Percentiles rank a stretch among this genome's conserved stretches.
Conservation (phyloP, 1,140 invertebrate species). For the Bombus waltoni region DNA sequence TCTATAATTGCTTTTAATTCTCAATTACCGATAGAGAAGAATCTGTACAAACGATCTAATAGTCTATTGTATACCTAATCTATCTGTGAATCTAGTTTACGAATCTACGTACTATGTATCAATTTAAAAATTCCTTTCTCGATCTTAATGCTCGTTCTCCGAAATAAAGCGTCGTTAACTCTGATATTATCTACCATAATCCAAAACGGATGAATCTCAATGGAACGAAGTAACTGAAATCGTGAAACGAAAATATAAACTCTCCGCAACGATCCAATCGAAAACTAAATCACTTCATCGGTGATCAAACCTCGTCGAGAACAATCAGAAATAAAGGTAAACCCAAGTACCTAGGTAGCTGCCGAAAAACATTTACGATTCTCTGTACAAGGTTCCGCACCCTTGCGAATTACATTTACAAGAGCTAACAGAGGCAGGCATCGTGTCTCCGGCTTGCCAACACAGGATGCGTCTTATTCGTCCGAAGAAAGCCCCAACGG, state of each 20-base stretch:
- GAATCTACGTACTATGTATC: neutral
- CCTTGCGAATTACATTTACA: slow-evolving; percentile 42
- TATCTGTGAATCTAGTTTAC: neutral
- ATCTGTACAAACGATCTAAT: too few relatives aligned
- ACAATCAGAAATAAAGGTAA: neutral
- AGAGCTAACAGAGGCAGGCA: slow-evolving; percentile 10
- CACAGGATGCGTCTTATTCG: slow-evolving; percentile 47
- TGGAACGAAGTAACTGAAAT: neutral
- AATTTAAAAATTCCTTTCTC: neutral
- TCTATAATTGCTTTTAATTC: too few relatives aligned
- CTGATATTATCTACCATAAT: neutral
- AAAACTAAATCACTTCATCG: neutral
- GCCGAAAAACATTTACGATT: slow-evolving; percentile 29
- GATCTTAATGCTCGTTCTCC: neutral
- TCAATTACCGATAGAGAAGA: too few relatives aligned
- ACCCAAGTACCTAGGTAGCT: neutral
- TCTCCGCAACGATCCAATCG: neutral
- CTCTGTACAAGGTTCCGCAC: neutral
- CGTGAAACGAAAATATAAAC: neutral
- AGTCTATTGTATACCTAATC: too few relatives aligned
- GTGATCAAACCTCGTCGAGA: neutral
- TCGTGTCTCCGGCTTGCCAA: slow-evolving; percentile 30
- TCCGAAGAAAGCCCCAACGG: slow-evolving; percentile 25
- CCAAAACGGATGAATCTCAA: neutral
- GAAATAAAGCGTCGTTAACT: neutral